Percentiles rank a stretch among this genome's conserved stretches.
Conservation (phyloP, 2,888 invertebrate genomes). For the Ecdyonurus torrentis region DNA sequence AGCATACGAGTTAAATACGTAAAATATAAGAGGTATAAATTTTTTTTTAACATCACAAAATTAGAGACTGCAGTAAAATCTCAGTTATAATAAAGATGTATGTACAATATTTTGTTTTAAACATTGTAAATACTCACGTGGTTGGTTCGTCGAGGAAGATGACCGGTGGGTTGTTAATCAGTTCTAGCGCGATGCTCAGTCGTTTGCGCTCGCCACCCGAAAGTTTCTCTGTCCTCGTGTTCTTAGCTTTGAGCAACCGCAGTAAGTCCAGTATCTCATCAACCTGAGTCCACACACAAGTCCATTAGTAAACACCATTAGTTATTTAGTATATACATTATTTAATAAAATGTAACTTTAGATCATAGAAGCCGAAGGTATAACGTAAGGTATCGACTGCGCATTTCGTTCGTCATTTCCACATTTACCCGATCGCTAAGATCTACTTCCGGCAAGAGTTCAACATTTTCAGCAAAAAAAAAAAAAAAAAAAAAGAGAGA, state of each 20-base stretch:
- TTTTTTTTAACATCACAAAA: too few relatives aligned
- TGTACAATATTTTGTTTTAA: not conserved
- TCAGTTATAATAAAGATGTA: not conserved
- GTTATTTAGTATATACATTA: not conserved
- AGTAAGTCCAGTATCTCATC: slow-evolving; percentile 70
- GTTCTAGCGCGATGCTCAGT: slow-evolving; percentile 81
- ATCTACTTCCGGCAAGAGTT: too few relatives aligned
- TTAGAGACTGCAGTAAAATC: too few relatives aligned
- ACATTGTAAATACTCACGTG: slow-evolving; percentile 46
- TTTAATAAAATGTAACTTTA: not conserved
- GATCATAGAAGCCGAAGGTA: not conserved
- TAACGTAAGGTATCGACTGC: too few relatives aligned
- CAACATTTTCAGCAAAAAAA: too few relatives aligned
- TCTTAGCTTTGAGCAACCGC: slow-evolving; percentile 50
- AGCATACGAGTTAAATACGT: too few relatives aligned
- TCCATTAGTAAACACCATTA: not conserved
- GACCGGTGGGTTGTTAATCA: slow-evolving; percentile 88
- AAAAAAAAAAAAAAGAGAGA: too few relatives aligned
- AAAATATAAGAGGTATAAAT: too few relatives aligned
- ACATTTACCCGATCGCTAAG: too few relatives aligned
- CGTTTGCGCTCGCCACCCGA: slow-evolving; percentile 90
- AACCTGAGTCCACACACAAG: slow-evolving; percentile 39
- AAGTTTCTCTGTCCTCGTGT: slow-evolving; percentile 54
- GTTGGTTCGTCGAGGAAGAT: slow-evolving; percentile 94
- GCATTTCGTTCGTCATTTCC: too few relatives aligned